Base-by-base conservation (phyloP, 2,113 vertebrate species). In the Tringa solitaria region DNA sequence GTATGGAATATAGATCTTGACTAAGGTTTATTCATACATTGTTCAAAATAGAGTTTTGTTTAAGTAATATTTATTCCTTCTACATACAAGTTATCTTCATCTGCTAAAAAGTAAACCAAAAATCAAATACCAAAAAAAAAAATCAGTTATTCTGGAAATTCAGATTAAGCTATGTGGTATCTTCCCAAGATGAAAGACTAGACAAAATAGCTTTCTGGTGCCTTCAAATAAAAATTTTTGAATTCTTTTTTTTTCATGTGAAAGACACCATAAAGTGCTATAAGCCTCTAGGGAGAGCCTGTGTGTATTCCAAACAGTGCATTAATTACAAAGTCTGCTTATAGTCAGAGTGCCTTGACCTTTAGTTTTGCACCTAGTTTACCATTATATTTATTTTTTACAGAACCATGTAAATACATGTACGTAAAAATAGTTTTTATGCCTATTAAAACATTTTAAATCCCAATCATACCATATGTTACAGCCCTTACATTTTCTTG, bases 191-290 rank as follows among this genome's bases (percentile, higher is more conserved):
- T 9, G 27, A 85, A 83, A 57, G 15, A 37, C 19, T 46, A 72
- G 11, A 82, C 5, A 82, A 84, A 74, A 60, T 2, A 35, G 9
- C 51, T 70, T 85, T 32, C 13, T 54, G 14, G 14, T 53, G 32
- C 3, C 14, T 67, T 91, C 5, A 57, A 70, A 41, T 23, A 3
- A 24, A 32, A 22, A 20, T 48, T 48, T 48, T 21, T 48, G 46
- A 18, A 28, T 26, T 0, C 6, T 21, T 4, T 5, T 28, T 74
- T 59, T 5, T 28, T 15, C 12, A 76, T 12, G 5, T 0, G 0
- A 59, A 61, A 73, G 45, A 85, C 6, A 56, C 17, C 12, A 50
- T 37, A 9, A 83, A 69, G 8, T 50, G 5, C 23, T 79, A 12
- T 21, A 79, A 45, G 17, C 37, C 41, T 60, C 27, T 79, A 77